Evolutionary conservation across 2,113 vertebrate species (phyloP), one percentile per base, ranked within the genome.

Genomic region (Lophochroa leadbeateri): DNA sequence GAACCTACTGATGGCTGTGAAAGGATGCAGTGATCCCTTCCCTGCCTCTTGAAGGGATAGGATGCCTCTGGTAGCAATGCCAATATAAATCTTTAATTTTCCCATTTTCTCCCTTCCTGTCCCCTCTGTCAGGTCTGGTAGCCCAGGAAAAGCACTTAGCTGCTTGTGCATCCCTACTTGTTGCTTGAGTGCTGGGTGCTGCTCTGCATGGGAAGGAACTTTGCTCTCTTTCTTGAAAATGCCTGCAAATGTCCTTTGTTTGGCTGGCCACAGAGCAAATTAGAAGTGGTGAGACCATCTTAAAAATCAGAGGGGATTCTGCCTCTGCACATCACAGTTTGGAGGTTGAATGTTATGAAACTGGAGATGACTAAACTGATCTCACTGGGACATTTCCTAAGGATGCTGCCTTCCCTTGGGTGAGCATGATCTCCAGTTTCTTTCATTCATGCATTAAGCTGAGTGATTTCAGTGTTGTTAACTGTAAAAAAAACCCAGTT

Each of bases 371-470:
- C 84, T 94, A 61, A 96, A 94, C 35, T 37, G 61, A 43, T 85
- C 86, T 79, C 57, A 55, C 31, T 69, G 61, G 76, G 52, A 50
- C 68, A 20, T 91, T 88, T 94, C 82, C 65, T 84, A 85, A 87
- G 71, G 65, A 70, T 65, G 49, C 74, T 89, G 47, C 35, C 84
- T 82, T 92, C 69, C 47, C 52, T 60, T 64, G 69, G 58, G 83
- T 89, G 61, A 91, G 47, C 44, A 28, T 2, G 2, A 8, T 91
- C 95, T 70, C 70, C 35, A 64, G 33, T 60, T 86, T 82, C 33
- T 79, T 94, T 92, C 74, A 79, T 86, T 94, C 81, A 89, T 71
- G 33, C n/a, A 44, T 91, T 92, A 87, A 94, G 44, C 65, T 89
- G 72, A 84, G 83, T 60, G 57, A 75, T 47, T 94, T 89, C 75